Percentiles rank a stretch among this genome's conserved stretches.
Evolutionary conservation across 2,797 vertebrate species (phyloP).

Genomic region (Zenarchopterus dispar): DNA sequence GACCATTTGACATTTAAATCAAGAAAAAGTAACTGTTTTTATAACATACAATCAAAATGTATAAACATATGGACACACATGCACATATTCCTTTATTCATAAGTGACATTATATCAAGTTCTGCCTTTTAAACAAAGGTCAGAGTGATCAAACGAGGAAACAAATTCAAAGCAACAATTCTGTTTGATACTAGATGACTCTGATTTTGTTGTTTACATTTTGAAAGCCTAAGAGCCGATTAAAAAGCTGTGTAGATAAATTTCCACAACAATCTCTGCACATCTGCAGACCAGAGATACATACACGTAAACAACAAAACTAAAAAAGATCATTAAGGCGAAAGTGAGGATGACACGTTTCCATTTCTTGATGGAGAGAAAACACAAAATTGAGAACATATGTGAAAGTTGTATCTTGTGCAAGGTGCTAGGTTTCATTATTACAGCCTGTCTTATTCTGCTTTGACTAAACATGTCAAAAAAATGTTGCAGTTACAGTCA

Average conservation of each 20-base stretch:
- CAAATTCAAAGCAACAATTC: constrained; percentile 18
- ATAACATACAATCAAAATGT: no score
- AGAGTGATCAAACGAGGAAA: constrained; percentile 31
- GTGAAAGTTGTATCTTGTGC: constrained; percentile 20
- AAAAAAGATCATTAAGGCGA: constrained; percentile 14
- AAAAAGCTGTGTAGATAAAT: constrained; percentile 8
- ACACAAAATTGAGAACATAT: constrained; percentile 57
- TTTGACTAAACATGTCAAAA: constrained; percentile 50
- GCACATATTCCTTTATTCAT: no score
- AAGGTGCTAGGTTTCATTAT: constrained; percentile 49
- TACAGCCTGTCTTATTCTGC: constrained; percentile 31
- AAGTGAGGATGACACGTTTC: constrained; percentile 49
- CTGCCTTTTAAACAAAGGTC: neutral
- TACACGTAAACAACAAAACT: constrained; percentile 33
- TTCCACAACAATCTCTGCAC: constrained; percentile 35
- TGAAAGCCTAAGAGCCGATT: constrained; percentile 23
- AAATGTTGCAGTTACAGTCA: constrained; percentile 15
- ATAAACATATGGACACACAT: no score
- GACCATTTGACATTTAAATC: no score
- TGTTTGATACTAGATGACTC: constrained; percentile 20
- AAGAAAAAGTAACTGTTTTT: no score
- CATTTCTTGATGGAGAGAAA: constrained; percentile 61
- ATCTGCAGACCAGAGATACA: constrained; percentile 66
- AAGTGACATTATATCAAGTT: no score
- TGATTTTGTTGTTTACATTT: constrained; percentile 26